Percentiles rank a stretch among this genome's conserved stretches.
Conservation (phyloP, 2,888 invertebrate genomes). For the Tupiocoris notatus region DNA sequence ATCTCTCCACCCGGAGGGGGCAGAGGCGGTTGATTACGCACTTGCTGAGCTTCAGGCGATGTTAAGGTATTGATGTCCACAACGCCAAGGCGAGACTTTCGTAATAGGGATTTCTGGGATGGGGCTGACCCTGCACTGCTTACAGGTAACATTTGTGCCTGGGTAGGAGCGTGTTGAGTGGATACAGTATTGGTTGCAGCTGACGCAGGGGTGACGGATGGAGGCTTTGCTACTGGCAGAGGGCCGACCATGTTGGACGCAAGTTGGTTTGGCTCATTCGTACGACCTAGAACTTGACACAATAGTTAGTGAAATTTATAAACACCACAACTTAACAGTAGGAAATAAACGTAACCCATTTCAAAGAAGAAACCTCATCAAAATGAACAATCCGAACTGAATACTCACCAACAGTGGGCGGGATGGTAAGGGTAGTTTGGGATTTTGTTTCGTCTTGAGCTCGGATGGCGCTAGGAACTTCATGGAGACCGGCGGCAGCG, state of each 20-base stretch:
- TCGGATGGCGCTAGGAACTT: conserved; percentile 62
- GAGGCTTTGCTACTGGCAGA: conserved; percentile 54
- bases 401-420: not conserved
- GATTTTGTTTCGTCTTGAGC: conserved; percentile 51
- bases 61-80: conserved; percentile 53
- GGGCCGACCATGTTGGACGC: not conserved
- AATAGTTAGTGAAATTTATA: not conserved
- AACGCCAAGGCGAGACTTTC: conserved; percentile 56
- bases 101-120: conserved; percentile 56
- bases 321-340: not conserved
- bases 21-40: conserved; percentile 50
- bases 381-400: not conserved
- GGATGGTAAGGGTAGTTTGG: conserved; percentile 52
- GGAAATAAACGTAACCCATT: not conserved
- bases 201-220: not conserved
- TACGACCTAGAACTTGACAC: conserved; percentile 17
- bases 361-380: not conserved
- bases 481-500: conserved; percentile 56
- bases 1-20: conserved; percentile 41
- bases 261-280: conserved; percentile 15
- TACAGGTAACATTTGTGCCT: conserved; percentile 49
- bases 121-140: not conserved
- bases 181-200: not conserved
- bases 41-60: conserved; percentile 62
- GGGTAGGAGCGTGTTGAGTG: conserved; percentile 1